These are phyloP conservation scores for Phaenicophaeus curvirostris DNA, from an alignment of 2,797 vertebrate species.

Conservation along the genomic window DNA sequence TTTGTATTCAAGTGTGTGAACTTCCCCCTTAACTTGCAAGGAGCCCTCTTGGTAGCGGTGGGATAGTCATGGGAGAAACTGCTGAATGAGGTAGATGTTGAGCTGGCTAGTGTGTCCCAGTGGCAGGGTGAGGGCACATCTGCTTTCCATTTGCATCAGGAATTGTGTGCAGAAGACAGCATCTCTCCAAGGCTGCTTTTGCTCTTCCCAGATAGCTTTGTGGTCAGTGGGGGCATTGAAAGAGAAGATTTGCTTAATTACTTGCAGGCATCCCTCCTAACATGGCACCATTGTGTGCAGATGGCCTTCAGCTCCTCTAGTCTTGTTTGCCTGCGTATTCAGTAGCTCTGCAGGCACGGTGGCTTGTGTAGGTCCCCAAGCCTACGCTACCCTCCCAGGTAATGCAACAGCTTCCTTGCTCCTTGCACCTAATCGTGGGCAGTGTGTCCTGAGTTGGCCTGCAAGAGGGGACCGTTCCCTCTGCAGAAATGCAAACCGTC, in stretches of 20 bases:
- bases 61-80: background rate
- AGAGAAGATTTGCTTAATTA: background rate
- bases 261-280: background rate
- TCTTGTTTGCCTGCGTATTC: background rate
- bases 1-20: background rate
- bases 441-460: background rate
- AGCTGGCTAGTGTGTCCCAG: background rate
- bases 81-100: background rate
- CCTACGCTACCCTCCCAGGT: no score
- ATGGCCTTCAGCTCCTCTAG: background rate
- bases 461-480: accelerated
- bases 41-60: background rate
- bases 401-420: background rate
- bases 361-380: background rate
- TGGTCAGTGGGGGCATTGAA: background rate
- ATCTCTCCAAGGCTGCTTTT: background rate
- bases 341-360: background rate
- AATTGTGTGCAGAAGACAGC: background rate
- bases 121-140: background rate
- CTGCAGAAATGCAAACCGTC: background rate
- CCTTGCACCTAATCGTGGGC: background rate
- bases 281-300: background rate
- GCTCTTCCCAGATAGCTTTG: background rate
- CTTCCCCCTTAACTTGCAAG: background rate
- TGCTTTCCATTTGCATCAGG: background rate